Base-by-base conservation (phyloP, 2,888 invertebrate species). In the Diaperis boleti region DNA sequence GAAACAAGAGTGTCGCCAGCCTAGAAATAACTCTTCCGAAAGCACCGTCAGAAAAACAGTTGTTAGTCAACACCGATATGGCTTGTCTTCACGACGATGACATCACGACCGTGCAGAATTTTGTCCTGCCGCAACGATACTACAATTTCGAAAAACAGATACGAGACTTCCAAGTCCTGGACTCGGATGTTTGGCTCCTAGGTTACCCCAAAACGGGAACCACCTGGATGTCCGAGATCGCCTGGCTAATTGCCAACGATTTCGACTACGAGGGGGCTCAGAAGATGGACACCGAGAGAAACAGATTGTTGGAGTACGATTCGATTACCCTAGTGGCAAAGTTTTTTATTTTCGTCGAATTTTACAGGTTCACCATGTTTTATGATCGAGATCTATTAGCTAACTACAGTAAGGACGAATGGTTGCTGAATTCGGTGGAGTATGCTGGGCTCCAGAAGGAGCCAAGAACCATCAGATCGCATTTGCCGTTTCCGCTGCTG, bases 161-260 rank as follows among this genome's bases (percentile, higher is more conserved):
- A 20, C 78, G 81, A 42, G 77, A 83, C 62, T 81, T 84, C 72
- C 75, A 82, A 59, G 81, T 85, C 2, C 74, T 78, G 2, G 80
- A 84, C 20, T 83, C 83, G 35, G 86, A 86, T 65, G 72, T 85
- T 15, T 86, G 85, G 84, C 79, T 86, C 1, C 82, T 83, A 68
- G 84, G 83, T 67, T 86, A 84, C 75, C 86, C 85, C 0, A 86
- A 86, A 79, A 82, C 84, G 55, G 89, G 90, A 3, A 92, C 92
- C 15, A 92, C 92, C 13, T 92, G 91, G 91, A 85, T 89, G 0
- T 90, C 91, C 77, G 91, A 92, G 81, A 85, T 92, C 82, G 86
- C 89, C 0, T 92, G 90, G 87, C 81, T 90, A 55, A 83, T 91
- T 33, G 83, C 85, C 62, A 87, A 88, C 64, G 81, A 88, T 67